Conservation (phyloP, 2,888 invertebrate genomes). For the Tiliacea citrago region DNA sequence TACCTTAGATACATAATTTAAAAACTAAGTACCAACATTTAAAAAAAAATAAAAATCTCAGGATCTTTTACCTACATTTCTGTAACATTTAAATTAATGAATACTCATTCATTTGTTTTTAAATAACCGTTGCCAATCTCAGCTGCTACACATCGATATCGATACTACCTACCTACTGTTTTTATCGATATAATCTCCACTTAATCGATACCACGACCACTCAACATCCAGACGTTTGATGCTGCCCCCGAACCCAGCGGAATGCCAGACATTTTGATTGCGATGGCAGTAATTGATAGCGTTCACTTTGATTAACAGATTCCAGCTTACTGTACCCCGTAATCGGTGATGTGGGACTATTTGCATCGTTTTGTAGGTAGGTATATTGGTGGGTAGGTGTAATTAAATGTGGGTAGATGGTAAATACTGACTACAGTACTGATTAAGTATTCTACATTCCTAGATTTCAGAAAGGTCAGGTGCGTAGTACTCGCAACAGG, state of each 20-base stretch:
- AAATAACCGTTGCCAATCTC: neutral
- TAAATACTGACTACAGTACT: neutral
- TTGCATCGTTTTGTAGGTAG: slow-evolving; percentile 46
- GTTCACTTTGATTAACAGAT: slow-evolving; percentile 87
- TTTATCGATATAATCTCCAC: slow-evolving; percentile 22
- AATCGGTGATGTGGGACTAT: slow-evolving; percentile 59
- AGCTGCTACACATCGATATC: neutral
- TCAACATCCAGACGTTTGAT: slow-evolving; percentile 72
- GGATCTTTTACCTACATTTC: neutral
- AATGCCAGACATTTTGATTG: slow-evolving; percentile 88
- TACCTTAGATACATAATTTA: neutral
- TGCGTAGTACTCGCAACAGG: neutral
- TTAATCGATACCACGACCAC: slow-evolving; percentile 33
- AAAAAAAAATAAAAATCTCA: neutral
- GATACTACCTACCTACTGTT: neutral
- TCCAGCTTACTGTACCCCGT: slow-evolving; percentile 73
- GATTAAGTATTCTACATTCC: neutral
- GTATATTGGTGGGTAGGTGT: slow-evolving; percentile 20
- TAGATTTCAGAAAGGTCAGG: neutral
- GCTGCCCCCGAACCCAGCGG: slow-evolving; percentile 73
- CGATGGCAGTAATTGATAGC: slow-evolving; percentile 85
- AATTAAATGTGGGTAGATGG: slow-evolving; percentile 29
- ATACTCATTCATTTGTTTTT: neutral
- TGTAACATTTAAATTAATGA: neutral
- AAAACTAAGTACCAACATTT: neutral